A percentile compares a stretch with the other conserved stretches of the same genome.
Evolutionary conservation across 2,797 vertebrate species (phyloP).

Genomic region (Apogon talboti): DNA sequence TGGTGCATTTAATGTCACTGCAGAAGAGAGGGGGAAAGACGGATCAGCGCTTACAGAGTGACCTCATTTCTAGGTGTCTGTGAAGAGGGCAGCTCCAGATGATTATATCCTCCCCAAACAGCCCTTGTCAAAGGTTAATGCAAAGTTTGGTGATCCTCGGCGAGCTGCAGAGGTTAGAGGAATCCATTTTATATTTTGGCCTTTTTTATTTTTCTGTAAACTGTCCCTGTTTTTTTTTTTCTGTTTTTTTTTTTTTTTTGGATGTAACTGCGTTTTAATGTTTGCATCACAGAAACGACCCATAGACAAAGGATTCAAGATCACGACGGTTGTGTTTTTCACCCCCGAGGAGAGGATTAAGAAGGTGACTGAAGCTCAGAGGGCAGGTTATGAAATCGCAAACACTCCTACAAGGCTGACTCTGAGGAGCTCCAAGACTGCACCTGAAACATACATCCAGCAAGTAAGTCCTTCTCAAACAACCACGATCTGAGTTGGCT

Average conservation of each 20-base stretch:
- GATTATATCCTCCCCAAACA: constrained; percentile 40
- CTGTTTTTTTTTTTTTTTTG: neutral
- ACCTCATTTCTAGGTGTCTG: constrained; percentile 72
- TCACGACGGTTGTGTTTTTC: constrained; percentile 81
- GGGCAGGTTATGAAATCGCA: constrained; percentile 78
- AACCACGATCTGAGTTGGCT: neutral
- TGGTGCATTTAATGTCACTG: constrained; percentile 23
- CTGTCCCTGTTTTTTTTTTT: neutral
- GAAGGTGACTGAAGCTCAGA: constrained; percentile 71
- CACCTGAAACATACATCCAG: constrained; percentile 63
- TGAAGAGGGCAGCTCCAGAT: constrained; percentile 54
- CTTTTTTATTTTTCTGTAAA: accelerated
- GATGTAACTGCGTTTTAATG: neutral
- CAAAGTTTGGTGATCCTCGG: constrained; percentile 6
- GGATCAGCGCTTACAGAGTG: constrained; percentile 17
- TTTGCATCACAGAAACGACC: constrained; percentile 36
- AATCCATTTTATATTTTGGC: neutral
- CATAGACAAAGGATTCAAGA: constrained; percentile 46
- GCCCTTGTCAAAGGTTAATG: neutral
- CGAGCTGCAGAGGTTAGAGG: constrained; percentile 48
- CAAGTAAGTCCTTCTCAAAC: constrained; percentile 48
- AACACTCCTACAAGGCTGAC: constrained; percentile 78
- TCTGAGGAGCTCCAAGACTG: constrained; percentile 69
- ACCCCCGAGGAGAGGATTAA: constrained; percentile 69
- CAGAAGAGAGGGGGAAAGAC: constrained; percentile 7